phyloP scores from a whole-genome alignment of 2,888 invertebrate species.

The Macaria liturata region DNA sequence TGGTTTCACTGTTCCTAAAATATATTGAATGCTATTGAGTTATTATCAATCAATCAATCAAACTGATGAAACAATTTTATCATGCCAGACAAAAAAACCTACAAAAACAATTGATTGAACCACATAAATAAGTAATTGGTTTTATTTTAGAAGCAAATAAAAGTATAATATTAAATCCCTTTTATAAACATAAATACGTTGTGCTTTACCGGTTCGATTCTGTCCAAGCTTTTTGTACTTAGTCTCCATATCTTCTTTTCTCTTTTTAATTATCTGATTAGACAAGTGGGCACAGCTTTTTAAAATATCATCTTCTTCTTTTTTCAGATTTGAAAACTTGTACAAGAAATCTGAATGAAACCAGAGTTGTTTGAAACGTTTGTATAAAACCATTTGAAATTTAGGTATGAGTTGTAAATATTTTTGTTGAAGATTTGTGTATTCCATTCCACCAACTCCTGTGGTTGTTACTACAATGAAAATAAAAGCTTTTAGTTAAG shows the following conservation, averaged over 20 bases:
- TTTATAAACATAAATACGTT: too few species aligned
- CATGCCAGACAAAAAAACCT: too few species aligned
- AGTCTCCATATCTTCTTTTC: background rate
- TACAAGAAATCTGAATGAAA: constrained; percentile 21
- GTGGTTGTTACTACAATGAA: constrained; percentile 7
- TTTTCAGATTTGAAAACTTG: constrained; percentile 39
- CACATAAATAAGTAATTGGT: too few species aligned
- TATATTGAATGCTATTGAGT: too few species aligned
- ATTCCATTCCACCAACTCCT: background rate
- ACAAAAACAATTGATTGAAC: too few species aligned
- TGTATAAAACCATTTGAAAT: constrained; percentile 6
- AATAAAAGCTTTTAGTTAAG: background rate
- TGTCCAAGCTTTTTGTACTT: too few species aligned
- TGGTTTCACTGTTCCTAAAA: constrained; percentile 2
- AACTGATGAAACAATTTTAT: too few species aligned
- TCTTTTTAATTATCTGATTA: constrained; percentile 12
- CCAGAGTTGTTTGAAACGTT: constrained; percentile 5
- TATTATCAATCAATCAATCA: too few species aligned
- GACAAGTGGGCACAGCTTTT: constrained; percentile 40
- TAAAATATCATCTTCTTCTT: constrained; percentile 37
- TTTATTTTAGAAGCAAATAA: too few species aligned
- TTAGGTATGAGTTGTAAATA: constrained; percentile 3
- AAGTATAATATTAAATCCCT: too few species aligned
- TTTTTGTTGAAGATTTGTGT: constrained; percentile 2
- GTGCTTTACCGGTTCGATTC: too few species aligned